Base-by-base conservation (phyloP, 2,113 vertebrate genomes). In the Tupaia tana region DNA sequence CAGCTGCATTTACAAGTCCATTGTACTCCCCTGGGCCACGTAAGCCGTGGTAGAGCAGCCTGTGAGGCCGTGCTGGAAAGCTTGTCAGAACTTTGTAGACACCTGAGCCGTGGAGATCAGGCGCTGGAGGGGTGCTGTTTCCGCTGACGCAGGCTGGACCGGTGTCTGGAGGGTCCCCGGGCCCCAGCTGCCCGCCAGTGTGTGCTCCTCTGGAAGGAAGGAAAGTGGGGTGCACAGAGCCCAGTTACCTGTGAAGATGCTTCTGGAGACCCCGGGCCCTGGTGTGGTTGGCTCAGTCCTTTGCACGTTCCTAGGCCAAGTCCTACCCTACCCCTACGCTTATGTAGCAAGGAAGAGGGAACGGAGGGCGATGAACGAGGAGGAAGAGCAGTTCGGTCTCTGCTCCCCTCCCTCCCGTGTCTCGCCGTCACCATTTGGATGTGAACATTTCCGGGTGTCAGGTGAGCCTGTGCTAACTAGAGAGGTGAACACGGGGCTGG, bases 51-150 rank as follows among this genome's bases (percentile, higher is more conserved):
- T 27, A 3, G 56, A 43, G 34, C 6, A 7, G 52, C 31, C 56
- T 43, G 11, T n/a, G 85, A 69, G 64, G 73, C 27, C 71, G 25
- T 64, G 43, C 4, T 4, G 84, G 56, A 74, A 52, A n/a, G 27
- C 24, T 12, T 16, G 11, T 20, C 79, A 54, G 90, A 69, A 66
- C 56, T 81, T 91, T 90, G 74, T 63, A 92, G 96, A 87, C 89
- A 64, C n/a, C 9, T 16, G 31, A 77, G 11, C 10, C 7, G 3
- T 2, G 15, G 6, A 9, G 0, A 0, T 24, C 63, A 52, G 25
- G 29, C 34, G 12, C 12, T 24, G 43, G 10, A 9, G 58, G 3
- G 52, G 24, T 20, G 1, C 1, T 0, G 31, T 12, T 56, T 56
- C 29, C 56, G 4, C 3, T 43, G 14, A 19, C 4, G 25, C 6